Evolutionary conservation across 2,888 invertebrate genomes (phyloP).

Genomic region (Sphinx pinastri): DNA sequence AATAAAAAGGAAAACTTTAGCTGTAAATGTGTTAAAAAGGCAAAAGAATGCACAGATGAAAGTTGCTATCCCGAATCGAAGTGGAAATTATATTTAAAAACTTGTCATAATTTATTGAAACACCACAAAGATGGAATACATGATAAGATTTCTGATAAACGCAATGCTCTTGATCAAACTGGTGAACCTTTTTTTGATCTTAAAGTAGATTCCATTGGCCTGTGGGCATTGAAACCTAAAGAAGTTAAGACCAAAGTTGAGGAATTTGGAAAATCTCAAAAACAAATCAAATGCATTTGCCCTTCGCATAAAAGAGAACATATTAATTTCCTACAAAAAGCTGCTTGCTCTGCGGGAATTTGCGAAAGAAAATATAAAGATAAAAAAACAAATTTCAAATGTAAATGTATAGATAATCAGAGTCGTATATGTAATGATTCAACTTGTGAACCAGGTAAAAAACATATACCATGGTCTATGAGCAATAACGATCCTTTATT

Average conservation of each 20-base stretch:
- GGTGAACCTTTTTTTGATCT: conserved; percentile 44
- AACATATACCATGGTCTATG: neutral
- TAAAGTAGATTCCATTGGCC: conserved; percentile 44
- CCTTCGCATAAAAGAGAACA: conserved; percentile 32
- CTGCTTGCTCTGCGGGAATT: conserved; percentile 39
- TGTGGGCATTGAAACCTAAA: conserved; percentile 44
- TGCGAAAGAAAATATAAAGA: conserved; percentile 42
- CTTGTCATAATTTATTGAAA: conserved; percentile 7
- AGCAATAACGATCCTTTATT: conserved; percentile 36
- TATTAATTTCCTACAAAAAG: conserved; percentile 31
- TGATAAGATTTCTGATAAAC: conserved; percentile 8
- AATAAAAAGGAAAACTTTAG: conserved; percentile 39
- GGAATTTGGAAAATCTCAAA: conserved; percentile 41
- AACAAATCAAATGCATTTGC: conserved; percentile 41
- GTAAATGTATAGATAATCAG: conserved; percentile 41
- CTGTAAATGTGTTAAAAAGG: conserved; percentile 42
- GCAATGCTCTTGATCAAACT: conserved; percentile 34
- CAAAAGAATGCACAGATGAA: conserved; percentile 40
- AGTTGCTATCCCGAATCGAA: conserved; percentile 5
- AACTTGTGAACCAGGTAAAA: conserved; percentile 38
- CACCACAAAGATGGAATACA: neutral
- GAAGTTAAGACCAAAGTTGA: conserved; percentile 44
- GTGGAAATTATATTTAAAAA: conserved; percentile 9
- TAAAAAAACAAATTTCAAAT: conserved; percentile 43
- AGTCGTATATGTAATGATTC: conserved; percentile 44